phyloP scores from a whole-genome alignment of 2,797 vertebrate genomes.

The Oophaga sylvatica region DNA sequence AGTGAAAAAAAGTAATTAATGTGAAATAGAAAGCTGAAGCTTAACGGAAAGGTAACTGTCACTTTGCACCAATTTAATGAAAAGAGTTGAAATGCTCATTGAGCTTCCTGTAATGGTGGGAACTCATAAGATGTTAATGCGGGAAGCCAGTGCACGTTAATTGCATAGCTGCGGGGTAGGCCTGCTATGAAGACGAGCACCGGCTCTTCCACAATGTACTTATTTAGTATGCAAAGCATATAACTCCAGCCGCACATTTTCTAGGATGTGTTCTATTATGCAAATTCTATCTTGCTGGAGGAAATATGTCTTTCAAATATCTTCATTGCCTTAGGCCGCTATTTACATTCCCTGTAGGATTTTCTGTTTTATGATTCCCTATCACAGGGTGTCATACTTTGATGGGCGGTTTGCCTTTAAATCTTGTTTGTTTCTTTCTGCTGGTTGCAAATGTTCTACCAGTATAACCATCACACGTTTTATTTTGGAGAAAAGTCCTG shows the following conservation, averaged over 20 bases:
- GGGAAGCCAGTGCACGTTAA: slow-evolving; percentile 56
- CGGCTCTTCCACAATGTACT: slow-evolving; percentile 28
- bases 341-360: slow-evolving; percentile 36
- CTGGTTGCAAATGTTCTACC: background rate
- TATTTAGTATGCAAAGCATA: slow-evolving; percentile 58
- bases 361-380: slow-evolving; percentile 27
- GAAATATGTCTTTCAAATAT: slow-evolving; percentile 57
- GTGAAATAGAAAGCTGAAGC: background rate
- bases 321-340: slow-evolving; percentile 42
- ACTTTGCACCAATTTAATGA: slow-evolving; percentile 16
- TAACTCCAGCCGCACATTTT: slow-evolving; percentile 47
- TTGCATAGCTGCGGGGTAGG: slow-evolving; percentile 49
- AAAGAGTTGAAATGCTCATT: slow-evolving; percentile 12
- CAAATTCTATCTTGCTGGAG: slow-evolving; percentile 43
- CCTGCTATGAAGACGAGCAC: slow-evolving; percentile 27
- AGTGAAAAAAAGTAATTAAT: slow-evolving; percentile 22
- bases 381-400: background rate
- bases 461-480: background rate
- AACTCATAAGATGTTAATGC: slow-evolving; percentile 43
- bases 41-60: slow-evolving; percentile 35
- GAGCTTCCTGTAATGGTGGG: slow-evolving; percentile 5
- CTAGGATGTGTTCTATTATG: slow-evolving; percentile 57
- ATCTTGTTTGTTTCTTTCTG: slow-evolving; percentile 22
- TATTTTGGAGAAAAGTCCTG: background rate
- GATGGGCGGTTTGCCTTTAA: slow-evolving; percentile 12